Evolutionary conservation across 2,113 vertebrate species (phyloP).

Genomic region (Nyctereutes procyonoides): DNA sequence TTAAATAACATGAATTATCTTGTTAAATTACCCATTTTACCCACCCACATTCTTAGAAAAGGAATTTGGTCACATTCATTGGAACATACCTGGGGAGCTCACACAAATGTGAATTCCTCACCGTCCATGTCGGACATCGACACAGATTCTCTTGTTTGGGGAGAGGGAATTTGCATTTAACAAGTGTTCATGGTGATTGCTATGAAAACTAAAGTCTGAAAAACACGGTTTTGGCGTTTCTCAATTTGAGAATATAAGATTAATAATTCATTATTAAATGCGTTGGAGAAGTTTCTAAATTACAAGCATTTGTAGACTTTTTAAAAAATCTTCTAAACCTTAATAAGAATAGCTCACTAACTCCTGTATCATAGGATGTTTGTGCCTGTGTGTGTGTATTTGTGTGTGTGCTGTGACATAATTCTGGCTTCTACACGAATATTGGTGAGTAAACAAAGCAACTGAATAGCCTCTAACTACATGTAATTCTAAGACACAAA

Average conservation of each 20-base stretch:
- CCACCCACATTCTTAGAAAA: neutral
- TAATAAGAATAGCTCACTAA: neutral
- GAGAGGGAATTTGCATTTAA: neutral
- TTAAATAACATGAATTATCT: conserved; percentile 21
- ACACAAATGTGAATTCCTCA: neutral
- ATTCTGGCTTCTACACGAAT: conserved; percentile 13
- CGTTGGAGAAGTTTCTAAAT: neutral
- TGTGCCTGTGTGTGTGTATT: neutral
- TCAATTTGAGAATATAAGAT: neutral
- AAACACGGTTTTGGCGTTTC: neutral
- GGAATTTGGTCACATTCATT: neutral
- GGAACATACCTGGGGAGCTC: neutral
- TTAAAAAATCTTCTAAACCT: neutral
- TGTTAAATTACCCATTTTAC: neutral
- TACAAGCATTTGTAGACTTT: neutral
- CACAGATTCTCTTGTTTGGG: neutral
- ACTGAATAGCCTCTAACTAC: neutral
- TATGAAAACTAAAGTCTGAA: neutral
- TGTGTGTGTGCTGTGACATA: neutral
- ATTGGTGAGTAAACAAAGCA: neutral
- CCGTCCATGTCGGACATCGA: neutral
- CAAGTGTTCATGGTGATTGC: neutral
- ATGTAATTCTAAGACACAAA: neutral
- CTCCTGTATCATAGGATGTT: neutral
- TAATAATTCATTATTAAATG: neutral